Evolutionary conservation across 2,888 invertebrate species (phyloP).

Genomic region (Gibbula magus): DNA sequence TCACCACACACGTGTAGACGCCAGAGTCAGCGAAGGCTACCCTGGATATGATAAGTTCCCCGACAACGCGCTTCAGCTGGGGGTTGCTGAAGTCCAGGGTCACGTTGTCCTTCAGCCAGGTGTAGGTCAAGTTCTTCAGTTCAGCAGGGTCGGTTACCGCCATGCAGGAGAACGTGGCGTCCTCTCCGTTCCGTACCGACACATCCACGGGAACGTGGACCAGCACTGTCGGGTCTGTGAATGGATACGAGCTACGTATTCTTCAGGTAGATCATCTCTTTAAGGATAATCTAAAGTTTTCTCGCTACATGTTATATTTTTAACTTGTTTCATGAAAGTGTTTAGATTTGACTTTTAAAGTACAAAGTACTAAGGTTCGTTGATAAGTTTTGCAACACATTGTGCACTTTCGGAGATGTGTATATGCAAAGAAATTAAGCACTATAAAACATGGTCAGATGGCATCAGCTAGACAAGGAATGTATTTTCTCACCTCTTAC

Average conservation of each 20-base stretch:
- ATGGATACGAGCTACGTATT: background rate
- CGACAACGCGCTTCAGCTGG: background rate
- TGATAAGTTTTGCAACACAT: no score
- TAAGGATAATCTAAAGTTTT: no score
- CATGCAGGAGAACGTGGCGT: slow-evolving; percentile 92
- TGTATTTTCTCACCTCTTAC: no score
- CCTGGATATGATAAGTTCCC: slow-evolving; percentile 84
- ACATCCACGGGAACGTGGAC: slow-evolving; percentile 89
- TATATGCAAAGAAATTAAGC: no score
- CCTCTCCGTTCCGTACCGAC: slow-evolving; percentile 90
- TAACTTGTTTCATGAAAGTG: no score
- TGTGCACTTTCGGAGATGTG: no score
- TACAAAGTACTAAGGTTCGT: no score
- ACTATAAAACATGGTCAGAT: no score
- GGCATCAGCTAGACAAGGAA: no score
- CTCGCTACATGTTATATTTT: no score
- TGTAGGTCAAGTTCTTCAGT: slow-evolving; percentile 82
- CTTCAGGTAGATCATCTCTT: background rate
- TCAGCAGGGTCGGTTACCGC: slow-evolving; percentile 89
- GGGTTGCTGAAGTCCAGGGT: slow-evolving; percentile 10
- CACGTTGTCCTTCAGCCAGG: slow-evolving; percentile 84
- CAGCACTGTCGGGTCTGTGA: slow-evolving; percentile 57
- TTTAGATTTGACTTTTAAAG: no score
- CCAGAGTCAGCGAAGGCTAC: slow-evolving; percentile 82
- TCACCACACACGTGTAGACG: slow-evolving; percentile 93